These are phyloP conservation scores for Channa striata DNA, from an alignment of 2,797 vertebrate species.

Conservation along the genomic window DNA sequence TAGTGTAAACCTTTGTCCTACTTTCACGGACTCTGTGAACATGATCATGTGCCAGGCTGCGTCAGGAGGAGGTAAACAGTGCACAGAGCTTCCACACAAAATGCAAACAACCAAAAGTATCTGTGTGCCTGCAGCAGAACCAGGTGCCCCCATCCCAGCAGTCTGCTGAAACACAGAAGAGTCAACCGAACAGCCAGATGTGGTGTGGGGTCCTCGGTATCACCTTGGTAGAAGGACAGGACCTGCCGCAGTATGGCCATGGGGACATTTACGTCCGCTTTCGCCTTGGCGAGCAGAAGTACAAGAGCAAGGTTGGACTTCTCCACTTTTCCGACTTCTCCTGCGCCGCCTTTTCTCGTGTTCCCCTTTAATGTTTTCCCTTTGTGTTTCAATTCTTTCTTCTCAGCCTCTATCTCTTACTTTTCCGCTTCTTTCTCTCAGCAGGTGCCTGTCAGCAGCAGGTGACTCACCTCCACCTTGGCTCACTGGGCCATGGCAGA, in stretches of 20 bases:
- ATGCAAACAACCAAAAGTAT: slow-evolving; percentile 18
- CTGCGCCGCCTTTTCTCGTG: slow-evolving; percentile 13
- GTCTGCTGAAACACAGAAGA: slow-evolving; percentile 82
- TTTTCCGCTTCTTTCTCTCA: slow-evolving; percentile 59
- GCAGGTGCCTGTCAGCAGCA: slow-evolving; percentile 69
- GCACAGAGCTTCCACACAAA: slow-evolving; percentile 20
- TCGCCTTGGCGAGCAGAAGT: slow-evolving; percentile 93
- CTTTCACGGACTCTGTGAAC: slow-evolving; percentile 71
- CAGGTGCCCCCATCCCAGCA: slow-evolving; percentile 34
- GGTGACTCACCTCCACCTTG: slow-evolving; percentile 80
- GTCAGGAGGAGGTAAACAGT: slow-evolving; percentile 58
- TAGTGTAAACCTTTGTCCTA: slow-evolving; percentile 78
- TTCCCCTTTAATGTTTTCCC: slow-evolving; percentile 47
- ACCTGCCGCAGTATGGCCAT: slow-evolving; percentile 85
- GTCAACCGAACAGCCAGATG: slow-evolving; percentile 84
- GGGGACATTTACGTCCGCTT: slow-evolving; percentile 92
- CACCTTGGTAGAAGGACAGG: slow-evolving; percentile 91
- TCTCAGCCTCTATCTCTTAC: slow-evolving; percentile 60
- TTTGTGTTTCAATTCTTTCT: slow-evolving; percentile 62
- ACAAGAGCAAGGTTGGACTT: slow-evolving; percentile 92
- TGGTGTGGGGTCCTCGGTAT: slow-evolving; percentile 91
- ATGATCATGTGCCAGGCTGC: slow-evolving; percentile 64
- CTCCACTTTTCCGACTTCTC: slow-evolving; percentile 27
- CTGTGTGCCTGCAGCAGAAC: slow-evolving; percentile 58
- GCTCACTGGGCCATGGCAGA: slow-evolving; percentile 80